A percentile compares a stretch with the other conserved stretches of the same genome.
phyloP scores from a whole-genome alignment of 2,888 invertebrate genomes.

The Acronicta aceris region DNA sequence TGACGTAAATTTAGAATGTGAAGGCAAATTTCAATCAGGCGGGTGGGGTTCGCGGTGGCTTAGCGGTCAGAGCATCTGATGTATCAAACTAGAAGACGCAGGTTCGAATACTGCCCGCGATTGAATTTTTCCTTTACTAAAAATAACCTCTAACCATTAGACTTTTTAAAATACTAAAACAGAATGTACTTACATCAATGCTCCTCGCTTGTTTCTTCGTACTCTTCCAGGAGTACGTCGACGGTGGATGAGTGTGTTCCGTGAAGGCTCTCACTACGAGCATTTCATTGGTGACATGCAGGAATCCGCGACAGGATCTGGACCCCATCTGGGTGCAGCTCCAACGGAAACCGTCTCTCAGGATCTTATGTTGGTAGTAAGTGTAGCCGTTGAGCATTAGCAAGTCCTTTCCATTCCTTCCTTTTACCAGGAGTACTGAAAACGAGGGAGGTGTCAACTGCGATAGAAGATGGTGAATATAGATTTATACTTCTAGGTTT shows the following conservation, averaged over 20 bases:
- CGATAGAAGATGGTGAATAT: constrained; percentile 1
- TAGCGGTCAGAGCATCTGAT: no score
- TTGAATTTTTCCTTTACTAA: no score
- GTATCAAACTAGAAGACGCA: no score
- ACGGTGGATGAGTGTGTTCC: constrained; percentile 82
- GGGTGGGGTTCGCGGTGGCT: no score
- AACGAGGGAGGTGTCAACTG: constrained; percentile 51
- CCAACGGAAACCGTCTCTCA: constrained; percentile 83
- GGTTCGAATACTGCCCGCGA: no score
- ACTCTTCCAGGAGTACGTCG: constrained; percentile 74
- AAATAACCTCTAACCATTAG: no score
- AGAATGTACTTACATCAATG: constrained; percentile 52
- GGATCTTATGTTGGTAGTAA: constrained; percentile 82
- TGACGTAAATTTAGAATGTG: no score
- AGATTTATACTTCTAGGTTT: background rate
- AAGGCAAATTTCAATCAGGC: no score
- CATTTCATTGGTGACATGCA: constrained; percentile 81
- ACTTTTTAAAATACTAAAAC: background rate
- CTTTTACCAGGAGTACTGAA: constrained; percentile 83
- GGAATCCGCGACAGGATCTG: constrained; percentile 82
- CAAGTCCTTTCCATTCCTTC: constrained; percentile 80
- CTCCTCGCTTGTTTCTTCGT: constrained; percentile 61
- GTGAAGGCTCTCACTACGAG: constrained; percentile 80
- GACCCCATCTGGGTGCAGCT: constrained; percentile 87
- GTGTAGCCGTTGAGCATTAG: constrained; percentile 84